These are phyloP conservation scores for Phenganax marumi DNA, from an alignment of 92 coral and sea anemone species.

Conservation along the genomic window DNA sequence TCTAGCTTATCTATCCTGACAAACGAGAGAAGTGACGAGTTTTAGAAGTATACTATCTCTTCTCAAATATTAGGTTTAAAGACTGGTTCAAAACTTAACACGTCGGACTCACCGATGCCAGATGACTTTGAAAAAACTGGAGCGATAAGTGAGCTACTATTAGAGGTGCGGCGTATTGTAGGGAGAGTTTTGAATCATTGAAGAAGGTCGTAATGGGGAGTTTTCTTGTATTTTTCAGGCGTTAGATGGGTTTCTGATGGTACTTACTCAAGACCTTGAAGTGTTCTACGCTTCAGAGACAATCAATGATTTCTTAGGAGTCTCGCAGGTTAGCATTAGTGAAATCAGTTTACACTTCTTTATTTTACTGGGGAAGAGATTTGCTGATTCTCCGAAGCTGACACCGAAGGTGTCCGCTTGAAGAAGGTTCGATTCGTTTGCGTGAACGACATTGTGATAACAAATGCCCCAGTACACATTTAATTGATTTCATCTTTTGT, in stretches of 20 bases:
- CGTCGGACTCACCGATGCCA: neutral
- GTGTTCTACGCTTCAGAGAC: constrained; percentile 97
- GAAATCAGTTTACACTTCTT: too few relatives aligned
- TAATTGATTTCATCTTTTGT: neutral
- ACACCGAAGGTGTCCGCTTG: too few relatives aligned
- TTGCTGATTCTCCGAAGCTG: too few relatives aligned
- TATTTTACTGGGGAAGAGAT: too few relatives aligned
- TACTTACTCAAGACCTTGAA: constrained; percentile 89
- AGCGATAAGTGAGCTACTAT: constrained; percentile 22
- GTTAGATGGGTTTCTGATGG: constrained; percentile 95
- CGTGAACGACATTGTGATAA: too few relatives aligned
- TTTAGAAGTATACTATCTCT: neutral
- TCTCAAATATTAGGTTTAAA: neutral
- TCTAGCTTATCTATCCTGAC: too few relatives aligned
- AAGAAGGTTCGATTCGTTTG: too few relatives aligned
- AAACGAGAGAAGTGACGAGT: neutral
- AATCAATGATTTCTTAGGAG: constrained; percentile 85
- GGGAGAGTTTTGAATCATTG: neutral
- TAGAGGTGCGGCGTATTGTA: constrained; percentile 15
- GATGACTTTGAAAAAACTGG: constrained; percentile 41
- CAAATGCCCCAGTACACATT: neutral
- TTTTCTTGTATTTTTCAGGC: constrained; percentile 58
- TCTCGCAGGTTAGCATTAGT: constrained; percentile 75
- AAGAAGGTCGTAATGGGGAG: neutral
- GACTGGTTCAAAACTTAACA: neutral